Evolutionary conservation across 1,140 invertebrate species (phyloP).

Genomic region (Chelonus insularis): DNA sequence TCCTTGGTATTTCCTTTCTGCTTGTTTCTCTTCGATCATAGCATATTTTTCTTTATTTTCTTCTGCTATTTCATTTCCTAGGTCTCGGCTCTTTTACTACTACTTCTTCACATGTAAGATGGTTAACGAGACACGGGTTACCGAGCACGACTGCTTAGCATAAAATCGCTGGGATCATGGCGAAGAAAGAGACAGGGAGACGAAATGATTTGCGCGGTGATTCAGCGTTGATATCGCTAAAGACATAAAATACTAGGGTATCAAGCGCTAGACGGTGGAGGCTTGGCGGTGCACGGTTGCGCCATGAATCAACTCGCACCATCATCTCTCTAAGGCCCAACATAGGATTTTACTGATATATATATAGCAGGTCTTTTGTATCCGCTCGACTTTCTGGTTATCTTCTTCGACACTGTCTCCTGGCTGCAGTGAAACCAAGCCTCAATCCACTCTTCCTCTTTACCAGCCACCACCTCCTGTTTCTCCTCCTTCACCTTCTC

Average conservation of each 20-base stretch:
- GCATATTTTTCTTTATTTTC: neutral
- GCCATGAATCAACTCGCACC: slow-evolving; percentile 2
- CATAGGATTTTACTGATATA: neutral
- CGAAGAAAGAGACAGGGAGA: slow-evolving; percentile 17
- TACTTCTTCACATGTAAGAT: slow-evolving; percentile 25
- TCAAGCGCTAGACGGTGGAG: slow-evolving; percentile 1
- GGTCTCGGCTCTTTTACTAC: neutral
- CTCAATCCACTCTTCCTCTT: slow-evolving; percentile 7
- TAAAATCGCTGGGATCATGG: slow-evolving; percentile 36
- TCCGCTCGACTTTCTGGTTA: slow-evolving; percentile 6
- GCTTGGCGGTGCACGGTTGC: neutral
- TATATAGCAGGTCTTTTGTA: neutral
- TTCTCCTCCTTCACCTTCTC: too few species aligned
- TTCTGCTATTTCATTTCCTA: neutral
- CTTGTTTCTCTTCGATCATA: neutral
- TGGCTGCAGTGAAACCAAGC: neutral
- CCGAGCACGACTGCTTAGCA: slow-evolving; percentile 36
- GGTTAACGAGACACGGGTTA: slow-evolving; percentile 39
- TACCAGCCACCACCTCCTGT: neutral
- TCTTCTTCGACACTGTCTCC: slow-evolving; percentile 4
- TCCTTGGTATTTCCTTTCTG: too few species aligned
- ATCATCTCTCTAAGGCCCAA: neutral
- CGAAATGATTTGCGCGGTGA: slow-evolving; percentile 40
- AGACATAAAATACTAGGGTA: slow-evolving; percentile 45
- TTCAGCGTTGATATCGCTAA: slow-evolving; percentile 41